phyloP scores from a whole-genome alignment of 92 coral and sea anemone genomes.

The Umimayanthus chanpuru region DNA sequence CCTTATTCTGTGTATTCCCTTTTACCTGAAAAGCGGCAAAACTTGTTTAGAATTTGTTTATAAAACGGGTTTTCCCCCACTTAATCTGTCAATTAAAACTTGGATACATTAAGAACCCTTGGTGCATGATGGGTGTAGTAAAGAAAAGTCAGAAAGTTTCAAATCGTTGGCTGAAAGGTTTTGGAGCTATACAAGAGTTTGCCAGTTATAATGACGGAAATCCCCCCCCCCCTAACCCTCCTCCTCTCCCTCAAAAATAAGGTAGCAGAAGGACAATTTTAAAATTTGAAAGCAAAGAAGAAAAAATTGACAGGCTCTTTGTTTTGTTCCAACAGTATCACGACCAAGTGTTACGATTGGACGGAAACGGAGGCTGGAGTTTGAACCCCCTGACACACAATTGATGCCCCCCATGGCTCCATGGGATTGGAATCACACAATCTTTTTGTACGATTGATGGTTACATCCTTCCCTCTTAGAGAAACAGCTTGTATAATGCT shows the following conservation, averaged over 20 bases:
- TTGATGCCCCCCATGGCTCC: background rate
- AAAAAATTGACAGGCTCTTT: background rate
- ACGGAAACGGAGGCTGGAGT: constrained; percentile 82
- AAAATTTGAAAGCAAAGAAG: background rate
- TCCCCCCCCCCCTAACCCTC: background rate
- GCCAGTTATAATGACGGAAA: no score
- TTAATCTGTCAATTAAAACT: background rate
- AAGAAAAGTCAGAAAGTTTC: background rate
- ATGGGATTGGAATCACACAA: background rate
- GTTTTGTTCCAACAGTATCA: constrained; percentile 59
- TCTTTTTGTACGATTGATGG: background rate
- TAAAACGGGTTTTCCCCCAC: background rate
- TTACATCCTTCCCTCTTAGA: background rate
- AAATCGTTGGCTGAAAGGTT: no score
- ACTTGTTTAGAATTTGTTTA: no score
- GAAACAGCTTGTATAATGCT: background rate
- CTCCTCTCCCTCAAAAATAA: background rate
- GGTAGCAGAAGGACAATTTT: background rate
- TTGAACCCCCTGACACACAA: constrained; percentile 7
- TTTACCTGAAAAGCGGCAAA: no score
- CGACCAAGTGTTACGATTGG: constrained; percentile 59
- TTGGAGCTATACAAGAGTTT: no score
- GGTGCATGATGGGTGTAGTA: constrained; percentile 73
- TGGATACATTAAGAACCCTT: constrained; percentile 15
- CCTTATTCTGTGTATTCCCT: background rate